Conservation (phyloP, 2,113 vertebrate species). For the Lasiurus cinereus region DNA sequence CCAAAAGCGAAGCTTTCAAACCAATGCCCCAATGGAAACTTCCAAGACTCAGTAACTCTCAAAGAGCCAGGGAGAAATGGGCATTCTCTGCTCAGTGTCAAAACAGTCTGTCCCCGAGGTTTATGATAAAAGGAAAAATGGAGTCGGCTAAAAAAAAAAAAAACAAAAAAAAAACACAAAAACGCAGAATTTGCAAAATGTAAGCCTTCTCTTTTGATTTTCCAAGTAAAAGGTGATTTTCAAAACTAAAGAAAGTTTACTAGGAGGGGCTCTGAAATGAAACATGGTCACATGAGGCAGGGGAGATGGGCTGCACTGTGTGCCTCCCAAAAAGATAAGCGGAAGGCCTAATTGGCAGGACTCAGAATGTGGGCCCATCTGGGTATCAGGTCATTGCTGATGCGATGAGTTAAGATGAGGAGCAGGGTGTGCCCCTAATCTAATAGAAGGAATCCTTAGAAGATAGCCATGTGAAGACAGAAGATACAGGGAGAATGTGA, state of each 20-base stretch:
- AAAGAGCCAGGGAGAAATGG: background rate
- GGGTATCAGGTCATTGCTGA: background rate
- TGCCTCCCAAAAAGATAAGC: too few species aligned
- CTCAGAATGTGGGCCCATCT: background rate
- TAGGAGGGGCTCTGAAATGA: background rate
- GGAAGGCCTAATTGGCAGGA: background rate
- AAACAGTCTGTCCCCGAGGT: background rate
- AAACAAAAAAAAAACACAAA: background rate
- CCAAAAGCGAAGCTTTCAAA: conserved; percentile 3
- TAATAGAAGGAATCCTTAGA: background rate
- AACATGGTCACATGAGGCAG: background rate
- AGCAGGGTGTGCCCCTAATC: background rate
- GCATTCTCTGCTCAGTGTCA: background rate
- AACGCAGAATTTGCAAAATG: conserved; percentile 24
- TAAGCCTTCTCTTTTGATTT: conserved; percentile 12
- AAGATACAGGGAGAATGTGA: background rate
- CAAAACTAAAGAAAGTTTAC: conserved; percentile 14
- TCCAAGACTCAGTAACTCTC: background rate
- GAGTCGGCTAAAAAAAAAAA: background rate
- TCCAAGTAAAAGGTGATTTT: background rate
- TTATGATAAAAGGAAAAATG: conserved; percentile 6
- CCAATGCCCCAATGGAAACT: background rate
- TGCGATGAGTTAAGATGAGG: background rate
- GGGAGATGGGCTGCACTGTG: background rate
- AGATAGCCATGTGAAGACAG: background rate